These are phyloP conservation scores for Hedya salicella DNA, from an alignment of 2,888 invertebrate genomes.

Conservation along the genomic window DNA sequence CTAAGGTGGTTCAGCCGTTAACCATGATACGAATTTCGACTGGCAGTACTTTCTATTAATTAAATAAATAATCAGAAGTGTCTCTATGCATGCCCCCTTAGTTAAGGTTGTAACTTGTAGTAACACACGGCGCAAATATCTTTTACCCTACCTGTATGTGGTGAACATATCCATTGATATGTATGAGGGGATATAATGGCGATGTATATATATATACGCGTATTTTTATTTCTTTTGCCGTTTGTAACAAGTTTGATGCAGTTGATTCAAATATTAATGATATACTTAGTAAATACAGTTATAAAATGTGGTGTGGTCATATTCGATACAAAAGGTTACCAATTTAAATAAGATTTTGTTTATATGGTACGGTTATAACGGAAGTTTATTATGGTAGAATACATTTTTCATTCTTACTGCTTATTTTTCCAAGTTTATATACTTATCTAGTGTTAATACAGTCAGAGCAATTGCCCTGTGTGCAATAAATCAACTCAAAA, in stretches of 20 bases:
- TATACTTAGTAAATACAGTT: background rate
- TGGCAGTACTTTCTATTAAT: too few relatives aligned
- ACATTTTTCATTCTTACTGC: conserved; percentile 7
- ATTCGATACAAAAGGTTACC: conserved; percentile 43
- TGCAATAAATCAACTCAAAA: background rate
- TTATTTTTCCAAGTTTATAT: conserved; percentile 8
- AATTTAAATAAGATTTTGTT: conserved; percentile 42
- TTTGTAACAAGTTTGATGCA: background rate
- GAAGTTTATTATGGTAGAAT: conserved; percentile 30
- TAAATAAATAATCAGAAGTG: too few relatives aligned
- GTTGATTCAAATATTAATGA: background rate
- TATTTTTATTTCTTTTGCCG: too few relatives aligned
- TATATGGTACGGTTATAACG: conserved; percentile 22
- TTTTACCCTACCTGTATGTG: too few relatives aligned
- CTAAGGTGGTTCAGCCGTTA: too few relatives aligned
- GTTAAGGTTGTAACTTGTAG: too few relatives aligned
- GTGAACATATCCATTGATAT: background rate
- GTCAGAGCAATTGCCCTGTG: background rate
- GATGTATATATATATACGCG: too few relatives aligned
- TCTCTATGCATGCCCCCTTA: too few relatives aligned
- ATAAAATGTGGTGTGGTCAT: conserved; percentile 11
- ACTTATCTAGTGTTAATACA: background rate
- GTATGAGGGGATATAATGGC: background rate
- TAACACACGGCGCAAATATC: too few relatives aligned
- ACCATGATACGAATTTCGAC: too few relatives aligned